Evolutionary conservation across 2,113 vertebrate genomes (phyloP).

Genomic region (Chaetura pelagica): DNA sequence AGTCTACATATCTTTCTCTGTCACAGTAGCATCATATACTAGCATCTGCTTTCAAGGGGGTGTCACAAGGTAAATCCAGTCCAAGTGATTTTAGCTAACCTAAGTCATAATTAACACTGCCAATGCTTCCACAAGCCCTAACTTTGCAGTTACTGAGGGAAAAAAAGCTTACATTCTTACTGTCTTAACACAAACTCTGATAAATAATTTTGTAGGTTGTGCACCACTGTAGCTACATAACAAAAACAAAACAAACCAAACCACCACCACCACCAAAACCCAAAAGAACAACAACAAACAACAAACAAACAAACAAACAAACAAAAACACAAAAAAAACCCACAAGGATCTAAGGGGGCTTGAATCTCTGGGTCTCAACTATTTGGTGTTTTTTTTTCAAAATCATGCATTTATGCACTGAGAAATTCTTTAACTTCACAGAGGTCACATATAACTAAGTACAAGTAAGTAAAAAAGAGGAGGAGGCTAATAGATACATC

Average conservation of each 20-base stretch:
- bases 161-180: not conserved
- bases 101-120: not conserved
- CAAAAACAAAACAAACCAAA: not conserved
- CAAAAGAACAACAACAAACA: no score
- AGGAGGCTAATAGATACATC: not conserved
- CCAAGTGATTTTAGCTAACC: not conserved
- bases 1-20: not conserved
- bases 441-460: not conserved
- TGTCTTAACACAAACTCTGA: not conserved
- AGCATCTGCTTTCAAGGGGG: not conserved
- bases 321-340: no score
- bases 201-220: not conserved
- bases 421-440: not conserved
- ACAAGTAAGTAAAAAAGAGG: not conserved
- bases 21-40: not conserved
- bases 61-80: not conserved
- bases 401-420: not conserved
- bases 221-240: not conserved
- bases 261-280: no score
- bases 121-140: not conserved
- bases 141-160: not conserved
- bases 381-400: not conserved
- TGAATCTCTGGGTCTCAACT: not conserved
- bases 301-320: not conserved
- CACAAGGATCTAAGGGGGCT: not conserved